Conservation (phyloP, 2,888 invertebrate species). For the Nebria salina region DNA sequence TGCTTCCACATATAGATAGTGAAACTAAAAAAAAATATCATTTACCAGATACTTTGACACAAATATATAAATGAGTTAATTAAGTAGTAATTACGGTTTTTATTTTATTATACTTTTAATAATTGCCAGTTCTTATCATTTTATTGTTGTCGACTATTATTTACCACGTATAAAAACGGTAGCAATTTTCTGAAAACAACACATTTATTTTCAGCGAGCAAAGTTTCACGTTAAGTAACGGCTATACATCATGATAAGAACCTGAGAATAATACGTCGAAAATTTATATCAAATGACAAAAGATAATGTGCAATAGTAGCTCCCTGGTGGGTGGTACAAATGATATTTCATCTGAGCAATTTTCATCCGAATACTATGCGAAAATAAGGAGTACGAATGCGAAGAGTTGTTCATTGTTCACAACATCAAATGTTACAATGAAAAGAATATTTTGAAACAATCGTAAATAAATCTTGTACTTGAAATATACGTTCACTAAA, state of each 20-base stretch:
- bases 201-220: constrained; percentile 34
- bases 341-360: constrained; percentile 9
- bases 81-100: background rate
- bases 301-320: constrained; percentile 38
- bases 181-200: constrained; percentile 28
- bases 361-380: constrained; percentile 9
- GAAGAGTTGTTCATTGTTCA: constrained; percentile 11
- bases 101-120: background rate
- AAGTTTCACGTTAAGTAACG: constrained; percentile 30
- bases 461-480: background rate
- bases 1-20: constrained; percentile 17
- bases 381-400: constrained; percentile 4
- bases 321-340: constrained; percentile 12
- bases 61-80: background rate
- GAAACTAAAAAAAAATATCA: background rate
- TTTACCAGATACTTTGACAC: background rate
- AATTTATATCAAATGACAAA: constrained; percentile 42
- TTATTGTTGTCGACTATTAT: constrained; percentile 21
- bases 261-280: constrained; percentile 33
- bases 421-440: constrained; percentile 26
- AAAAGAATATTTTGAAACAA: constrained; percentile 19
- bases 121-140: constrained; percentile 18
- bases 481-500: background rate
- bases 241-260: constrained; percentile 41
- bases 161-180: constrained; percentile 16